Conservation (phyloP, 2,113 vertebrate genomes). For the Menura novaehollandiae region DNA sequence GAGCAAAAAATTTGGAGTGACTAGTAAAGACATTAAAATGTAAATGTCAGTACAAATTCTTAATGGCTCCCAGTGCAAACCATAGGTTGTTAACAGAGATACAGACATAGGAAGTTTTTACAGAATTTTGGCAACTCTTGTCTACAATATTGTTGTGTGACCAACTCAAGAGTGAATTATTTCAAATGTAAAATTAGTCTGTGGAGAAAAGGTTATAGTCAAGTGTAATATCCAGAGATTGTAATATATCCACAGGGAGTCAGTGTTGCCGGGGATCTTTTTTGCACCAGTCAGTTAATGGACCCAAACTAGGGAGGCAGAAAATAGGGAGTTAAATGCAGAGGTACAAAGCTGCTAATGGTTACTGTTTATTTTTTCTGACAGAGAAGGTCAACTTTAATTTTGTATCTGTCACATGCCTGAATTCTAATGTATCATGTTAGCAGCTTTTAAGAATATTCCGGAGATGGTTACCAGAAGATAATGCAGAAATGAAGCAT, state of each 20-base stretch:
- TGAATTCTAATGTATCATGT: conserved; percentile 48
- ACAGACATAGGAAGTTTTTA: background rate
- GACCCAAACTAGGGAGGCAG: conserved; percentile 35
- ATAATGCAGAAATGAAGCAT: conserved; percentile 16
- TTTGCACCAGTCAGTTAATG: conserved; percentile 31
- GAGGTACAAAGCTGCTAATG: conserved; percentile 49
- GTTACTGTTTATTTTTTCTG: conserved; percentile 61
- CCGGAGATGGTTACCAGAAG: background rate
- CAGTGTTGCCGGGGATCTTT: conserved; percentile 8
- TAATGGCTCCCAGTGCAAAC: background rate
- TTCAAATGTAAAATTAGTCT: background rate
- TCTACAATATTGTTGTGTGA: background rate
- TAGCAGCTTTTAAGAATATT: conserved; percentile 52
- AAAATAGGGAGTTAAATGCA: conserved; percentile 44
- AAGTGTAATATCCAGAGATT: background rate
- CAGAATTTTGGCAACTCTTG: background rate
- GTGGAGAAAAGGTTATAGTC: background rate
- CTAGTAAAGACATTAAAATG: background rate
- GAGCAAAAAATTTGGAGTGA: background rate
- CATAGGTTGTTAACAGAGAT: background rate
- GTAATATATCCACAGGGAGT: conserved; percentile 35
- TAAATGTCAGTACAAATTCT: background rate
- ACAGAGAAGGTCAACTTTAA: conserved; percentile 50
- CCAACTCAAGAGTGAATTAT: background rate
- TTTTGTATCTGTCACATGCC: conserved; percentile 47